phyloP scores from a whole-genome alignment of 2,888 invertebrate genomes.

The Orthosia incerta region DNA sequence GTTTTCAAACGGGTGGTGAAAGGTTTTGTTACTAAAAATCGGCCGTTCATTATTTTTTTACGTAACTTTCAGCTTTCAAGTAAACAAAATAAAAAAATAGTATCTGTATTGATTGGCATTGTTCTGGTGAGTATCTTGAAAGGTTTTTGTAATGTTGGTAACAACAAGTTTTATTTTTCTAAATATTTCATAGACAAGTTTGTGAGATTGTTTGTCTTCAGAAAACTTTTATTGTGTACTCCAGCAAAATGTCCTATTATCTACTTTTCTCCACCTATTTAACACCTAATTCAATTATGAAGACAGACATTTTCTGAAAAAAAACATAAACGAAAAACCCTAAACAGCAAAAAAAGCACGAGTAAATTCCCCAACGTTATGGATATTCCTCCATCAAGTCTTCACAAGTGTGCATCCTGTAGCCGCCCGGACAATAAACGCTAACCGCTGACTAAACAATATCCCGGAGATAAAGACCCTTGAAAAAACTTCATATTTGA shows the following conservation, averaged over 20 bases:
- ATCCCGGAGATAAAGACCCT: slow-evolving; percentile 67
- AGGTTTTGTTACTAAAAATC: slow-evolving; percentile 55
- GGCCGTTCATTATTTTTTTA: slow-evolving; percentile 62
- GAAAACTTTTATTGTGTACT: not conserved
- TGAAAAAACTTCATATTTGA: slow-evolving; percentile 71
- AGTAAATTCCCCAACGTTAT: slow-evolving; percentile 15
- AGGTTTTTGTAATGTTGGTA: slow-evolving; percentile 7
- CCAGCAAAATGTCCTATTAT: not conserved
- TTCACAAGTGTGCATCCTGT: slow-evolving; percentile 54
- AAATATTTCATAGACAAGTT: no score
- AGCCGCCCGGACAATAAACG: slow-evolving; percentile 67
- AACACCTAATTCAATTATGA: not conserved
- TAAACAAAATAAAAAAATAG: slow-evolving; percentile 56
- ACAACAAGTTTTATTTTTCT: no score
- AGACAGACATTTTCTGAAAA: not conserved
- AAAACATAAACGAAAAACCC: not conserved
- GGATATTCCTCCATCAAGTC: slow-evolving; percentile 40
- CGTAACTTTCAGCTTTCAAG: slow-evolving; percentile 40
- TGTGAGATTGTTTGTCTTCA: not conserved
- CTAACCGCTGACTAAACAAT: slow-evolving; percentile 74
- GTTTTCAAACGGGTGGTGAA: slow-evolving; percentile 35
- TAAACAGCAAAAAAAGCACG: not conserved
- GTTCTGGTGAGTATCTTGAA: not conserved
- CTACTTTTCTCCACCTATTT: no score
- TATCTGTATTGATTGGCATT: slow-evolving; percentile 36